Conservation (phyloP, 1,140 invertebrate genomes). For the Macrotrachela quadricornifera region DNA sequence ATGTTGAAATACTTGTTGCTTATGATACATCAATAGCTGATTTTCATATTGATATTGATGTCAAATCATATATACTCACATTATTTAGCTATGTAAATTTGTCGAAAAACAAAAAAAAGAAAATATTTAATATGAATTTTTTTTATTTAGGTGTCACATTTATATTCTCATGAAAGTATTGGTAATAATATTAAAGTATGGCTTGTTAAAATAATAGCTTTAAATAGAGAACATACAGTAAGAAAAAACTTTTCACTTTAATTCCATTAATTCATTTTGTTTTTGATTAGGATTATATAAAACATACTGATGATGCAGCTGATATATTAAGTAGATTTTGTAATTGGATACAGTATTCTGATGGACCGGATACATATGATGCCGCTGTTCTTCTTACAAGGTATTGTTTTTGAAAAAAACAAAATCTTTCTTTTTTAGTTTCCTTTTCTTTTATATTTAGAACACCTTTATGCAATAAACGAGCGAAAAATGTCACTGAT, state of each 20-base stretch:
- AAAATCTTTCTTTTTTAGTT: background rate
- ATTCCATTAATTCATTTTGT: too few relatives aligned
- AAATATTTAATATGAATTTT: too few relatives aligned
- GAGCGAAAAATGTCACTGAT: conserved; percentile 54
- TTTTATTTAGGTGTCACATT: too few relatives aligned
- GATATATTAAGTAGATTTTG: conserved; percentile 60
- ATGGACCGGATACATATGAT: conserved; percentile 60
- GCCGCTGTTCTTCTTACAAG: conserved; percentile 70
- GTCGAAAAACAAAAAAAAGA: too few relatives aligned
- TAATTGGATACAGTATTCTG: conserved; percentile 55
- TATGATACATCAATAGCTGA: too few relatives aligned
- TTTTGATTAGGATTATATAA: too few relatives aligned
- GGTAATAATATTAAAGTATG: conserved; percentile 70
- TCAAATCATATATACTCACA: too few relatives aligned
- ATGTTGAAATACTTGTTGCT: too few relatives aligned
- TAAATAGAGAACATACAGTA: conserved; percentile 34
- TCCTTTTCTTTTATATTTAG: background rate
- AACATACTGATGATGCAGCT: conserved; percentile 39
- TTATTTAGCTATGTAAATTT: too few relatives aligned
- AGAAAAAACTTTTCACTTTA: too few relatives aligned
- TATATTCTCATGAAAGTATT: conserved; percentile 47
- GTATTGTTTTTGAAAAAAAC: conserved; percentile 24
- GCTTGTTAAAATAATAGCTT: conserved; percentile 54
- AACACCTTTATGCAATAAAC: conserved; percentile 33
- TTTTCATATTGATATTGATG: too few relatives aligned